phyloP scores from a whole-genome alignment of 2,113 vertebrate species.

The Aptenodytes patagonicus region DNA sequence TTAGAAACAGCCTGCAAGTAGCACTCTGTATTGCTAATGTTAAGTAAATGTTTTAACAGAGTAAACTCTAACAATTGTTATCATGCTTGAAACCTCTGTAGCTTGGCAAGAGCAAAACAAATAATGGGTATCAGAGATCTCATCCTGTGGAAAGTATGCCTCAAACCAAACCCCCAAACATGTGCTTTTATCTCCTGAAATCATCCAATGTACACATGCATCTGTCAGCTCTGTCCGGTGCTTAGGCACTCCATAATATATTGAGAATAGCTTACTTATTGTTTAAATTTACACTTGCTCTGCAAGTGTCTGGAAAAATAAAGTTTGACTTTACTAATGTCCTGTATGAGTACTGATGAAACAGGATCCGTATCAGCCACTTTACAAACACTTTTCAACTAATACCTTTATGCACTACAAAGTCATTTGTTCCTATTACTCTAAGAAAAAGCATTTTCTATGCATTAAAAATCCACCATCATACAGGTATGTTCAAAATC shows the following conservation, averaged over 20 bases:
- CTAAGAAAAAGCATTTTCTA: background rate
- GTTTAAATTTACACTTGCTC: background rate
- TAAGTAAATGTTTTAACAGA: background rate
- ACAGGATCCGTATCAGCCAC: background rate
- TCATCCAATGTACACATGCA: background rate
- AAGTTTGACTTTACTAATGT: background rate
- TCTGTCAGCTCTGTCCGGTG: background rate
- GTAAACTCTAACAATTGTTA: background rate
- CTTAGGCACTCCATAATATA: background rate
- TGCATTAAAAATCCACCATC: background rate
- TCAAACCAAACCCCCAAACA: slow-evolving; percentile 10
- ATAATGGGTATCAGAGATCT: slow-evolving; percentile 17
- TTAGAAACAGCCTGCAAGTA: background rate
- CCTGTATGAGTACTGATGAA: background rate
- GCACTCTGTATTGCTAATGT: background rate
- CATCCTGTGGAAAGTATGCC: slow-evolving; percentile 47
- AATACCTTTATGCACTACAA: background rate
- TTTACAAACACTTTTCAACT: background rate
- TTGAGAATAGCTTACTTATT: background rate
- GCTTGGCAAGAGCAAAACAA: slow-evolving; percentile 27
- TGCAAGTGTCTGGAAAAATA: background rate
- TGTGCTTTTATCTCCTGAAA: slow-evolving; percentile 22
- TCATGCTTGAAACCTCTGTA: background rate
- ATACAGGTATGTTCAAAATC: background rate
- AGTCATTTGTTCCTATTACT: background rate